Percentiles rank a stretch among this genome's conserved stretches.
These are phyloP conservation scores for Plemyria rubiginata DNA, from an alignment of 2,888 invertebrate genomes.

Conservation along the genomic window DNA sequence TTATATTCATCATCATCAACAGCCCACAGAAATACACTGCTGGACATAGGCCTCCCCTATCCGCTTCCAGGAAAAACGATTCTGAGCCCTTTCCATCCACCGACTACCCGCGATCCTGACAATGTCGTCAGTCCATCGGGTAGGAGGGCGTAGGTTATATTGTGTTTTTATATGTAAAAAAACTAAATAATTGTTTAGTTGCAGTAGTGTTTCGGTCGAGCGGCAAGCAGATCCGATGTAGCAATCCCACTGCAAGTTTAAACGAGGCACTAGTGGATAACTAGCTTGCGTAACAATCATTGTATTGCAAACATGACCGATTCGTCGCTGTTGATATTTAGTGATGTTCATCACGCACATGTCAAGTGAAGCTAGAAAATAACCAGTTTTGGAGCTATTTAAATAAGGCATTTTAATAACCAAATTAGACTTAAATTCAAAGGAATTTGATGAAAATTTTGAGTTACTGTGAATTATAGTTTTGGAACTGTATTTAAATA, in stretches of 20 bases:
- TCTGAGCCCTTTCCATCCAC: too few species aligned
- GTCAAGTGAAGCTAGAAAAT: neutral
- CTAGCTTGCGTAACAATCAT: conserved; percentile 48
- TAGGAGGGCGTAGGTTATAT: too few species aligned
- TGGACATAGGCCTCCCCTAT: too few species aligned
- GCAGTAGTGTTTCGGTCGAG: conserved; percentile 29
- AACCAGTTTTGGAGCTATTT: neutral
- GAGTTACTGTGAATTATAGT: too few species aligned
- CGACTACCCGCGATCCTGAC: too few species aligned
- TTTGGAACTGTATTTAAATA: too few species aligned
- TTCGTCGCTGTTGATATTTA: conserved; percentile 35
- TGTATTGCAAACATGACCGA: conserved; percentile 47
- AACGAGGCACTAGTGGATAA: conserved; percentile 48
- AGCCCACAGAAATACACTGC: too few species aligned
- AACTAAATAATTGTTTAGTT: conserved; percentile 13
- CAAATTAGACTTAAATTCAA: neutral
- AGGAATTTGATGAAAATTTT: too few species aligned
- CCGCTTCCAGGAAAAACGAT: too few species aligned
- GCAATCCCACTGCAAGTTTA: conserved; percentile 55
- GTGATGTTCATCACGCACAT: conserved; percentile 7
- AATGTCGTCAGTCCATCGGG: too few species aligned
- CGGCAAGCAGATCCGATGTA: conserved; percentile 52
- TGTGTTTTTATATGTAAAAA: neutral
- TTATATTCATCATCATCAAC: too few species aligned
- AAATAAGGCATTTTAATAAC: neutral